phyloP scores from a whole-genome alignment of 2,113 vertebrate species.

The Chloroceryle aenea region DNA sequence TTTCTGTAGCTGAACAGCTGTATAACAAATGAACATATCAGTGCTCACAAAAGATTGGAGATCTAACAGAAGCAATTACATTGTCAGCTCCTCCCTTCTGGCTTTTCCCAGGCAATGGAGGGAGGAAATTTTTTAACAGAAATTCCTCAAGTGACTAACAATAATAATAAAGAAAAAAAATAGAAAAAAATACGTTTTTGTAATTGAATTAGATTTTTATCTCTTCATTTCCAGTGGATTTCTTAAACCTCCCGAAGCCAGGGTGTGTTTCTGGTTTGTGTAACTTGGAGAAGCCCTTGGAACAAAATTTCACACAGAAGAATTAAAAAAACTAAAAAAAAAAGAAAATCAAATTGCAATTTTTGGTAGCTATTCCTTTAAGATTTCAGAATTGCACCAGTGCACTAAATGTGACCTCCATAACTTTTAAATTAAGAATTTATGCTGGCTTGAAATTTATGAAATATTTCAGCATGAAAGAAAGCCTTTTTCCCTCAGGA shows the following conservation, averaged over 20 bases:
- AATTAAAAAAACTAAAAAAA: slow-evolving; percentile 45
- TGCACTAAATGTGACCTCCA: slow-evolving; percentile 86
- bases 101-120: slow-evolving; percentile 70
- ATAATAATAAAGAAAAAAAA: slow-evolving; percentile 11
- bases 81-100: slow-evolving; percentile 74
- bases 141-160: slow-evolving; percentile 79
- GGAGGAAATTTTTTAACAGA: slow-evolving; percentile 75
- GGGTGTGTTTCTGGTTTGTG: background rate
- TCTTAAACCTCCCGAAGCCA: slow-evolving; percentile 15
- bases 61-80: slow-evolving; percentile 81
- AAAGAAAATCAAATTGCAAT: slow-evolving; percentile 35
- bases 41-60: slow-evolving; percentile 79
- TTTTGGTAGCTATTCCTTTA: slow-evolving; percentile 78
- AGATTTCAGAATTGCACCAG: slow-evolving; percentile 79
- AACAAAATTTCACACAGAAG: slow-evolving; percentile 67
- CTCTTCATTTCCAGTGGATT: slow-evolving; percentile 63
- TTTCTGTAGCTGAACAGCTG: slow-evolving; percentile 81
- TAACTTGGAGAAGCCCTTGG: slow-evolving; percentile 41
- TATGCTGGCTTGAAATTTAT: slow-evolving; percentile 92
- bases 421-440: slow-evolving; percentile 90
- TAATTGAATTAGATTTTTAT: slow-evolving; percentile 76
- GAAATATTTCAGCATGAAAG: slow-evolving; percentile 89
- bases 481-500: slow-evolving; percentile 87
- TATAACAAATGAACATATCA: slow-evolving; percentile 84
- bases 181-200: background rate